Evolutionary conservation across 1,140 invertebrate genomes (phyloP).

Genomic region (Drosophila kikkawai): DNA sequence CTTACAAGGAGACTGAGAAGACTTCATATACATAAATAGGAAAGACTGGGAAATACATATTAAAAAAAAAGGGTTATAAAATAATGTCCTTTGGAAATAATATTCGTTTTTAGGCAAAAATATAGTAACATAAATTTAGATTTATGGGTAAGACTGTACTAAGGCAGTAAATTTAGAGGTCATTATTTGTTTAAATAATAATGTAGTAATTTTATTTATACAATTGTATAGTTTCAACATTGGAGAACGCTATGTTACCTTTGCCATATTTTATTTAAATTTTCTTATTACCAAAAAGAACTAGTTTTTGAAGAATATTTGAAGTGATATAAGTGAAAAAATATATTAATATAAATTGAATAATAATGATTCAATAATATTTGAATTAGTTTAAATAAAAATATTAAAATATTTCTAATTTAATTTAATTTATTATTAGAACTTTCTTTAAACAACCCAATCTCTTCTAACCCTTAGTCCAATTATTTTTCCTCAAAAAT

Average conservation of each 20-base stretch:
- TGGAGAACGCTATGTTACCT: too few species aligned
- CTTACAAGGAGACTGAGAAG: not conserved
- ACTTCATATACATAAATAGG: not conserved
- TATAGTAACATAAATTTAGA: not conserved
- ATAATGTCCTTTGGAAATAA: not conserved
- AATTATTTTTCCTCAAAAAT: not conserved
- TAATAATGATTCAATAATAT: not conserved
- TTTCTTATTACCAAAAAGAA: too few species aligned
- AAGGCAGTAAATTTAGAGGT: too few species aligned
- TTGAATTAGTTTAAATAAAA: too few species aligned
- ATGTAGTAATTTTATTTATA: too few species aligned
- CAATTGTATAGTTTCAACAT: too few species aligned
- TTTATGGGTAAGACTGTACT: not conserved
- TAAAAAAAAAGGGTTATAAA: too few species aligned
- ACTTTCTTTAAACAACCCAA: not conserved
- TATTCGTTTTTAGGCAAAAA: not conserved
- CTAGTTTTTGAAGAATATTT: not conserved
- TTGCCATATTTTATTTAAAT: too few species aligned
- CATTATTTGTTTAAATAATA: too few species aligned
- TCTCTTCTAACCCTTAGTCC: too few species aligned
- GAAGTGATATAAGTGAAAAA: not conserved
- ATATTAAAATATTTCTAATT: too few species aligned
- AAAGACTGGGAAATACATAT: not conserved
- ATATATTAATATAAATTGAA: not conserved
- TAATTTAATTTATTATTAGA: too few species aligned